phyloP scores from a whole-genome alignment of 1,140 invertebrate genomes.

The Pseudomyrmex concolor region DNA sequence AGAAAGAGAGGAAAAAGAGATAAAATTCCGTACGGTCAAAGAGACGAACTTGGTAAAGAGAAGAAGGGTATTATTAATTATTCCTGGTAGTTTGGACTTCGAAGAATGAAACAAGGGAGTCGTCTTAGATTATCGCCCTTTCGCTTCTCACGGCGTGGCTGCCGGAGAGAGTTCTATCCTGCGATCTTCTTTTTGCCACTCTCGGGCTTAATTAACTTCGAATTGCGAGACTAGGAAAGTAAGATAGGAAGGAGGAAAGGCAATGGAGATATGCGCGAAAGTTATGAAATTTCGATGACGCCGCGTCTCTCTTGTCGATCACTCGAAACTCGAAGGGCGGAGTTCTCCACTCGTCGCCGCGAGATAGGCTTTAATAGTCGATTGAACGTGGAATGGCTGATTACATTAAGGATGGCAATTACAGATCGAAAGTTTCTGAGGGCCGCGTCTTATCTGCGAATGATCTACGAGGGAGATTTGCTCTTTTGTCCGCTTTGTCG shows the following conservation, averaged over 20 bases:
- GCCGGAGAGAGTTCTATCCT: slow-evolving; percentile 52
- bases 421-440: slow-evolving; percentile 56
- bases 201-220: slow-evolving; percentile 69
- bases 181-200: slow-evolving; percentile 55
- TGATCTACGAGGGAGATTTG: slow-evolving; percentile 24
- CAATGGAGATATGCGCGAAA: not conserved
- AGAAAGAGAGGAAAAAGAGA: not conserved
- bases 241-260: not conserved
- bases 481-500: not conserved
- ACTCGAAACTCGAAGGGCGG: slow-evolving; percentile 37
- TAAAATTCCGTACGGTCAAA: slow-evolving; percentile 33
- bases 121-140: slow-evolving; percentile 48
- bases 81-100: slow-evolving; percentile 57
- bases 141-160: slow-evolving; percentile 13
- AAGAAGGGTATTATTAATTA: slow-evolving; percentile 68
- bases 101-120: slow-evolving; percentile 42
- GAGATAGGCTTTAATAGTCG: slow-evolving; percentile 63
- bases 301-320: slow-evolving; percentile 38
- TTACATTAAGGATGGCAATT: slow-evolving; percentile 44
- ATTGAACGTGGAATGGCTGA: slow-evolving; percentile 61
- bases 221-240: slow-evolving; percentile 53
- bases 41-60: slow-evolving; percentile 2
- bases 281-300: slow-evolving; percentile 72
- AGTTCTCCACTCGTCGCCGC: slow-evolving; percentile 11
- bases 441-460: slow-evolving; percentile 46